Percentiles rank a stretch among this genome's conserved stretches.
Evolutionary conservation across 1,140 invertebrate genomes (phyloP).

Genomic region (Trachymyrmex cornetzi): DNA sequence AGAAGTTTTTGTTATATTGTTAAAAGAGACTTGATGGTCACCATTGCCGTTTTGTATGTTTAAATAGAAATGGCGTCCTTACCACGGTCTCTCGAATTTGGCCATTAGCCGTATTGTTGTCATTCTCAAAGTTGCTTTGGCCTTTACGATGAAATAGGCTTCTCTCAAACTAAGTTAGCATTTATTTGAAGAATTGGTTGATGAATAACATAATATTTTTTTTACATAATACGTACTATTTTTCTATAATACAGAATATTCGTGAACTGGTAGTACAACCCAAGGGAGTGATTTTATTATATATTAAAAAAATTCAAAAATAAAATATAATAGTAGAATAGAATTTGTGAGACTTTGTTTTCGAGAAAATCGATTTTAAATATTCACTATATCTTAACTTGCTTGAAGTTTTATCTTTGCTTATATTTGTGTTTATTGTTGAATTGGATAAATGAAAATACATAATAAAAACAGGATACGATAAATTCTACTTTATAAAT

Average conservation of each 20-base stretch:
- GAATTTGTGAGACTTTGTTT: too few species aligned
- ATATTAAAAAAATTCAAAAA: too few species aligned
- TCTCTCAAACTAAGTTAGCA: slow-evolving; percentile 68
- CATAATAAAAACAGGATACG: too few species aligned
- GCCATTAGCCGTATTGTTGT: slow-evolving; percentile 75
- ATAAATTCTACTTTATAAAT: too few species aligned
- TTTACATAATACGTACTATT: background rate
- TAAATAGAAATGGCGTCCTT: background rate
- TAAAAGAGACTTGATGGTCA: slow-evolving; percentile 59
- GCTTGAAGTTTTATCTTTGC: too few species aligned
- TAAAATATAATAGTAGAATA: too few species aligned
- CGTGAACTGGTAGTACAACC: too few species aligned
- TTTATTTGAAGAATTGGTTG: slow-evolving; percentile 66
- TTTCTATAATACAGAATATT: background rate
- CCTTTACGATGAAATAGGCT: slow-evolving; percentile 66
- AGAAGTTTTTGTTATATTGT: slow-evolving; percentile 77
- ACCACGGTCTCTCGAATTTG: slow-evolving; percentile 49
- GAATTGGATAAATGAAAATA: too few species aligned
- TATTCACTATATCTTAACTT: too few species aligned
- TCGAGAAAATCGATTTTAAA: too few species aligned
- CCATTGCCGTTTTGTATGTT: slow-evolving; percentile 68
- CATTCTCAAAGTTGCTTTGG: slow-evolving; percentile 62
- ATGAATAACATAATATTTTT: background rate
- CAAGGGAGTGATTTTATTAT: too few species aligned
- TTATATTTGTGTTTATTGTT: too few species aligned